Percentiles rank a stretch among this genome's conserved stretches.
phyloP scores from a whole-genome alignment of 2,113 vertebrate species.

The Gorsachius goisagi region DNA sequence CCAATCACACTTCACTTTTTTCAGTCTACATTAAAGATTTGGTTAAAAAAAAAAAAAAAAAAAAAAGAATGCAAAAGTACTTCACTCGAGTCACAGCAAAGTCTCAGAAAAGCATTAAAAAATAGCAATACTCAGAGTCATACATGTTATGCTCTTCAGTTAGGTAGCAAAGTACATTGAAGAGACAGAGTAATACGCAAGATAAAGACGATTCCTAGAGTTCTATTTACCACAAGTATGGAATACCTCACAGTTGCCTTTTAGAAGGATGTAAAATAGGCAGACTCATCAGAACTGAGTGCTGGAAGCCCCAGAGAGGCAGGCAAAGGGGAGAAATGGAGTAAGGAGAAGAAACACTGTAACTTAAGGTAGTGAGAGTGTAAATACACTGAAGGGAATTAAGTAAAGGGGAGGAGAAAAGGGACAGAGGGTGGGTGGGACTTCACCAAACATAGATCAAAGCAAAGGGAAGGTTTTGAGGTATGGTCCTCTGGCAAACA shows the following conservation, averaged over 20 bases:
- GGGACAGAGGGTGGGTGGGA: constrained; percentile 14
- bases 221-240: neutral
- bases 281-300: neutral
- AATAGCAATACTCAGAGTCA: neutral
- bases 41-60: constrained; percentile 4
- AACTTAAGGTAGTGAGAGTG: constrained; percentile 11
- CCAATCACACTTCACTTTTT: constrained; percentile 53
- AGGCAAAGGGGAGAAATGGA: neutral
- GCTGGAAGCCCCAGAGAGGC: neutral
- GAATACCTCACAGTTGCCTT: neutral
- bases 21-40: constrained; percentile 35
- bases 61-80: constrained; percentile 37
- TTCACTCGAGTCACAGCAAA: neutral
- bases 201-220: neutral
- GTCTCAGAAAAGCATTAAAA: neutral
- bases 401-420: constrained; percentile 51
- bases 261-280: neutral
- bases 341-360: neutral
- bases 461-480: constrained; percentile 46
- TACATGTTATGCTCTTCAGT: neutral
- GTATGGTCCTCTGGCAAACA: constrained; percentile 52
- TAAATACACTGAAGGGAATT: constrained; percentile 42
- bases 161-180: neutral
- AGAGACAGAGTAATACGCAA: neutral
- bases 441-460: constrained; percentile 39